These are phyloP conservation scores for Melanostigma gelatinosum DNA, from an alignment of 2,113 vertebrate genomes.

Conservation along the genomic window DNA sequence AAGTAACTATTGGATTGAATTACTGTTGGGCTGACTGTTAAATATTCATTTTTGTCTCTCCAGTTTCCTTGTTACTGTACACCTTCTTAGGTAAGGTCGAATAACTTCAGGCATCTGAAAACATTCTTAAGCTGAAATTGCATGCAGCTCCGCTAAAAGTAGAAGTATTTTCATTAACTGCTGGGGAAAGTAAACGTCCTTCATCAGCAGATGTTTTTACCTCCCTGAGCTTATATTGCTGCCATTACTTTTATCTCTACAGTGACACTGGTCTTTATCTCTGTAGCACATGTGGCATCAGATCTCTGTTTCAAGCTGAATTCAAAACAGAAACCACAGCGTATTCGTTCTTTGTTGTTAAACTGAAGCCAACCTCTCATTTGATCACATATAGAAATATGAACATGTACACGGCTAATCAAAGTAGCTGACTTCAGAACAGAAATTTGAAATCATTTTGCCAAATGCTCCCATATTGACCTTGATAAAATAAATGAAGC, in stretches of 20 bases:
- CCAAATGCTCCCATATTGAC: background rate
- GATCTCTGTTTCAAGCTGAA: background rate
- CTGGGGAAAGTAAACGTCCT: slow-evolving; percentile 27
- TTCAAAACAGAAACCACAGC: background rate
- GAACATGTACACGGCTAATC: background rate
- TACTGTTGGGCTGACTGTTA: background rate
- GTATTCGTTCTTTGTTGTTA: background rate
- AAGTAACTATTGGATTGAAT: background rate
- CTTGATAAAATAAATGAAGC: background rate
- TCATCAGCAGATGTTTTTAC: slow-evolving; percentile 53
- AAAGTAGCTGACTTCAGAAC: background rate
- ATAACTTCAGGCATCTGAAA: slow-evolving; percentile 14
- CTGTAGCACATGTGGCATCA: slow-evolving; percentile 1
- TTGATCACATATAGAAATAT: background rate
- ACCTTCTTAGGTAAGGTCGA: background rate
- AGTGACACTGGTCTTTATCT: slow-evolving; percentile 26
- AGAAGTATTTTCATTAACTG: slow-evolving; percentile 23
- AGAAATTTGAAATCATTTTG: background rate
- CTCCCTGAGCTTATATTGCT: slow-evolving; percentile 33
- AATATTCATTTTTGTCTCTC: background rate
- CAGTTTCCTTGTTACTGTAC: background rate
- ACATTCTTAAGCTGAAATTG: slow-evolving; percentile 7
- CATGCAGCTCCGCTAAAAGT: background rate
- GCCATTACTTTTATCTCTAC: slow-evolving; percentile 50
- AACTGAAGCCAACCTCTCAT: slow-evolving; percentile 1